phyloP scores from a whole-genome alignment of 2,797 vertebrate species.

The Lepilemur ruficaudatus region DNA sequence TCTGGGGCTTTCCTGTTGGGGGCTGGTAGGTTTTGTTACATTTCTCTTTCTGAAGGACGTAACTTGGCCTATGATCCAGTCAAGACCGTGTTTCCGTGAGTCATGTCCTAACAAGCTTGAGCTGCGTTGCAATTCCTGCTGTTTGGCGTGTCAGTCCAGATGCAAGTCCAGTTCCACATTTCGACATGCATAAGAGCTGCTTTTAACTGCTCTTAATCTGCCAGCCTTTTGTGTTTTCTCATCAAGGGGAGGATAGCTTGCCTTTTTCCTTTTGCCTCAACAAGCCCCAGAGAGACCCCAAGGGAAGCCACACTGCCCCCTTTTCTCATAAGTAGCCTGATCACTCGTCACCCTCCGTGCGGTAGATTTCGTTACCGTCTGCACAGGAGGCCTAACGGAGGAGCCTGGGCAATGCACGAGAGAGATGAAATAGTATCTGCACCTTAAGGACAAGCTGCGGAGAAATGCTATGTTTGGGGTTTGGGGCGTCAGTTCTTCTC shows the following conservation, averaged over 20 bases:
- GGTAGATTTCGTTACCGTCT: background rate
- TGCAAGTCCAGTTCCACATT: fast-evolving
- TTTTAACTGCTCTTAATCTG: background rate
- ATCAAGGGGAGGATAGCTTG: background rate
- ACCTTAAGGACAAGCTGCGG: too few relatives aligned
- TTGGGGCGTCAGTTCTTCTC: background rate
- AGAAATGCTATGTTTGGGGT: background rate
- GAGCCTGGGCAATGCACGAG: fast-evolving
- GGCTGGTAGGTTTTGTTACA: background rate
- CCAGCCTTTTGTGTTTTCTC: background rate
- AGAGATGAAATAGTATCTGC: background rate
- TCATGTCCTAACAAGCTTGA: background rate
- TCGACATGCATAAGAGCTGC: background rate
- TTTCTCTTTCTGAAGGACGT: background rate
- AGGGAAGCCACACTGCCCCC: background rate
- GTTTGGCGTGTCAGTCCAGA: background rate
- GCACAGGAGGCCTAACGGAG: fast-evolving
- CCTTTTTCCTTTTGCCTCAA: background rate
- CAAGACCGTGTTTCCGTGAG: background rate
- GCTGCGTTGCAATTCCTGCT: background rate
- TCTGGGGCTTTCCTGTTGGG: background rate
- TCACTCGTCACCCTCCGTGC: fast-evolving
- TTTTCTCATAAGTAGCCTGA: background rate
- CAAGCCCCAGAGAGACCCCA: background rate
- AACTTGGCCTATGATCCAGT: background rate